Evolutionary conservation across 2,113 vertebrate species (phyloP), one percentile per base, ranked within the genome.

Genomic region (Caloenas nicobarica): DNA sequence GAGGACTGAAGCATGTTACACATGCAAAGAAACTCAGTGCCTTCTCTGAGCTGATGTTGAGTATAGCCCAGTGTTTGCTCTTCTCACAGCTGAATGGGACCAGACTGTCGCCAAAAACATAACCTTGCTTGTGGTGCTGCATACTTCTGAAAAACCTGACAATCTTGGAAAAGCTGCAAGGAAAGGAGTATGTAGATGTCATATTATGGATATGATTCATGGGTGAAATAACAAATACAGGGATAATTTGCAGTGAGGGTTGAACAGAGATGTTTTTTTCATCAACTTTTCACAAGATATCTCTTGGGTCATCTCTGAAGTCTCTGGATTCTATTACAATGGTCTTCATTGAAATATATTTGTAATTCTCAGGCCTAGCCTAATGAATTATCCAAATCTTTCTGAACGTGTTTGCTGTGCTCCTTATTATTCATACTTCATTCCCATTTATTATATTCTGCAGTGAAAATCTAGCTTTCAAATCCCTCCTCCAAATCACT

Each of bases 381-480:
- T 91, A 95, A 92, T 93, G 88, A 96, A 95, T 95, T 95, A 92
- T 92, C 85, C 64, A 93, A 89, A 78, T 86, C 64, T 64, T 94
- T 83, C 56, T 88, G 42, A 91, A 92, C 68, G 10, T 90, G 50
- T 94, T 96, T 94, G 10, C 72, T 74, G 56, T 68, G 9, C 28
- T 93, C 61, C 48, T 92, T 90, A 88, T 86, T 92, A 96, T 88
- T 95, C 88, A 91, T 79, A 81, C 15, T 90, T 88, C 66, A 8
- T 81, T 88, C 70, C 66, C 18, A 44, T 92, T 91, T 96, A 72
- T 92, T 92, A 88, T 79, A 36, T 57, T 88, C 72, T 51, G 34
- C 88, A 50, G 28, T 60, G 65, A 93, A 97, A 90, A 78, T 48
- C 28, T 60, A 96, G 58, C 53, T 96, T 94, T 95, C 69, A 87